Evolutionary conservation across 1,140 invertebrate genomes (phyloP), one percentile per base, ranked within the genome.

Genomic region (Drosophila paulistorum): DNA sequence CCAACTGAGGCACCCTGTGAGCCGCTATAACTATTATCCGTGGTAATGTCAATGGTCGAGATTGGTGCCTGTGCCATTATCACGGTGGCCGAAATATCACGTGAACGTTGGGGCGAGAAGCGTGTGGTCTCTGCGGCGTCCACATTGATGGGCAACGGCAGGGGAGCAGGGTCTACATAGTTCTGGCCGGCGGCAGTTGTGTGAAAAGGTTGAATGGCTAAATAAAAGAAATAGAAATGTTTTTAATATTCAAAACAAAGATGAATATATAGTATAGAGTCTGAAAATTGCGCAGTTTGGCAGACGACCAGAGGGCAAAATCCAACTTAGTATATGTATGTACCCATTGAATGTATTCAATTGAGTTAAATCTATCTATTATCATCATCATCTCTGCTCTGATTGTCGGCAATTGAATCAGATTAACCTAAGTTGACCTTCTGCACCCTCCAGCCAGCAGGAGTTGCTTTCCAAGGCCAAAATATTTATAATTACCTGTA

Each of bases 61-160:
- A 90, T 80, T 77, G 69, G 71, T 6, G 79, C 65, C 54, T 84
- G 92, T 13, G 93, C 93, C 68, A 93, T 83, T 11, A 95, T 93
- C 7, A 94, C 93, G 3, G 94, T 93, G 5, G 93, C 93, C 1
- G 93, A 93, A 3, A 95, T 94, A 74, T 95, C 95, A 65, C 95
- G 92, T 9, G 93, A 90, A 37, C 95, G 92, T 65, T 94, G 92
- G 1, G 94, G 94, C 1, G 94, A 95, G 79, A 95, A 95, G 61
- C 93, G 93, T n/a, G 93, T 93, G 37, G 93, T 94, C 91, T 95
- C 95, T n/a, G 93, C 90, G 60, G 92, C 92, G 84, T 94, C 94
- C 65, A 95, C 93, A 77, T 95, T 95, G 9, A 65, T 77, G 1
- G 93, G 93, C 10, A 94, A 45, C 3, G 92, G 90, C 11, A 94